phyloP scores from a whole-genome alignment of 1,140 invertebrate genomes.

The Wasmannia auropunctata region DNA sequence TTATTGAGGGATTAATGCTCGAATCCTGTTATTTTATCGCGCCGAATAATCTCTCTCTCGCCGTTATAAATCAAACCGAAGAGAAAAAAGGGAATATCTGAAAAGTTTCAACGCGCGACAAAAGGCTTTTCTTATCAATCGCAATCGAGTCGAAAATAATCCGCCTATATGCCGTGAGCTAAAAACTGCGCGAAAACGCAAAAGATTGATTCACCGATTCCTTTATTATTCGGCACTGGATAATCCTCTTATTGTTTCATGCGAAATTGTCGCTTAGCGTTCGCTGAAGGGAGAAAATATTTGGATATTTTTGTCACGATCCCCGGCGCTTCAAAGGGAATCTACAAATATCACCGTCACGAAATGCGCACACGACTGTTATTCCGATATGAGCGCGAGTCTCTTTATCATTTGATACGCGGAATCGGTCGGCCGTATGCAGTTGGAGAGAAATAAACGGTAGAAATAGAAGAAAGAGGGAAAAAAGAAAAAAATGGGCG shows the following conservation, averaged over 20 bases:
- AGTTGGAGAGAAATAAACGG: neutral
- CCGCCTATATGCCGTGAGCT: neutral
- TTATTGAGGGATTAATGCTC: constrained; percentile 24
- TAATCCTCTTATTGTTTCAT: constrained; percentile 42
- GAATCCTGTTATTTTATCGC: constrained; percentile 30
- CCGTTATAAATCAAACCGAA: constrained; percentile 39
- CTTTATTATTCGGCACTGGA: neutral
- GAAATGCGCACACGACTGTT: constrained; percentile 32
- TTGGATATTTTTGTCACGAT: constrained; percentile 38
- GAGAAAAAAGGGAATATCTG: neutral
- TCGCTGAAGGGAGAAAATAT: constrained; percentile 17
- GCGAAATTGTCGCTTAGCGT: constrained; percentile 1
- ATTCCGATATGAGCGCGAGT: constrained; percentile 26
- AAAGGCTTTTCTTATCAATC: constrained; percentile 48
- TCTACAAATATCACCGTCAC: constrained; percentile 39
- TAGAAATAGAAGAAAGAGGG: neutral
- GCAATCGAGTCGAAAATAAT: constrained; percentile 40
- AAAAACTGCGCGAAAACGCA: neutral
- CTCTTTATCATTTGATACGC: constrained; percentile 44
- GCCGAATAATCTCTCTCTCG: constrained; percentile 10
- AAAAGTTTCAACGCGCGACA: constrained; percentile 22
- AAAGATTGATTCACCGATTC: constrained; percentile 18
- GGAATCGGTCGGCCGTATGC: constrained; percentile 2
- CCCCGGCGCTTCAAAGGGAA: constrained; percentile 31
- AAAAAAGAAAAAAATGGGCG: neutral